Conservation (phyloP, 2,113 vertebrate genomes). For the Nanorana parkeri region DNA sequence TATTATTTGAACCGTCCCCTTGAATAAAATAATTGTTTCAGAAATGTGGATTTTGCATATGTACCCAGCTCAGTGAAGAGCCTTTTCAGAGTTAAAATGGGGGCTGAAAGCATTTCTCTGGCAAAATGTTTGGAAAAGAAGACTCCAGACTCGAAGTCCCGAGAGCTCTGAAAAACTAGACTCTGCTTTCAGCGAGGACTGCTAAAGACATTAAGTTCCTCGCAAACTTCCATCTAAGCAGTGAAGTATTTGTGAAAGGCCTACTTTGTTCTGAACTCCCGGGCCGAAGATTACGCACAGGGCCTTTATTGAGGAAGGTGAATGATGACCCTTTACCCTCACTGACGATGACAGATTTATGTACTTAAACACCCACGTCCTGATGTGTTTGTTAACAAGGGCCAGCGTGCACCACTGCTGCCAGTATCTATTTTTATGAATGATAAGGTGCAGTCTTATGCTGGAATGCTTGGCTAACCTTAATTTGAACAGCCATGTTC, state of each 20-base stretch:
- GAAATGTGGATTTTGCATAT: slow-evolving; percentile 45
- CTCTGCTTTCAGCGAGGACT: slow-evolving; percentile 66
- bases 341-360: slow-evolving; percentile 75
- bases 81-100: slow-evolving; percentile 61
- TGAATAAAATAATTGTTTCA: slow-evolving; percentile 64
- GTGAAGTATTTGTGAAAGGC: slow-evolving; percentile 69
- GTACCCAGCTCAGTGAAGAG: slow-evolving; percentile 49
- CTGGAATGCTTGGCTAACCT: background rate
- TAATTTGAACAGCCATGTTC: background rate
- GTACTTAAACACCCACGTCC: slow-evolving; percentile 69
- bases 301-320: slow-evolving; percentile 67
- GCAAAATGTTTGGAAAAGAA: slow-evolving; percentile 69
- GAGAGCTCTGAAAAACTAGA: slow-evolving; percentile 69
- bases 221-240: slow-evolving; percentile 72
- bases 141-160: slow-evolving; percentile 62
- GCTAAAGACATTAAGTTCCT: slow-evolving; percentile 75
- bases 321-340: slow-evolving; percentile 67
- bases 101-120: slow-evolving; percentile 60
- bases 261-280: slow-evolving; percentile 69
- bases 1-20: slow-evolving; percentile 25
- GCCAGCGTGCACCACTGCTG: slow-evolving; percentile 62
- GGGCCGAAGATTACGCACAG: slow-evolving; percentile 72
- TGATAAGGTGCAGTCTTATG: slow-evolving; percentile 9
- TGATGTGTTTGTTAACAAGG: slow-evolving; percentile 69
- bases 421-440: slow-evolving; percentile 65